Percentiles rank a stretch among this genome's conserved stretches.
Evolutionary conservation across 2,888 invertebrate genomes (phyloP).

Genomic region (Xestobium rufovillosum): DNA sequence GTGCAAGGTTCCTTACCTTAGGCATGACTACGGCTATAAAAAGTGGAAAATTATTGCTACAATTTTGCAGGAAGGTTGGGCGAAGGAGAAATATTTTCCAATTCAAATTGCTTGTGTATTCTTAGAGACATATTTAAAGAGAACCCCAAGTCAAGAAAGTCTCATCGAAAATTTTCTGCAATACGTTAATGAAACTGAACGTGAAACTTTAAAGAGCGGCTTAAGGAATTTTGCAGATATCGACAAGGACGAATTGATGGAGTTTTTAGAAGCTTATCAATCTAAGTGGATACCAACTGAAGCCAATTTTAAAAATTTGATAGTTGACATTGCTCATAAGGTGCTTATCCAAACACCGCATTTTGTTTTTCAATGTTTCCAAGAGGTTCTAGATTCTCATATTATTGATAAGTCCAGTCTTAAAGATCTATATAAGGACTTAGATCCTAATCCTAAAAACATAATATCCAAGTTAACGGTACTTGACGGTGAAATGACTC

Average conservation of each 20-base stretch:
- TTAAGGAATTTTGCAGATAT: neutral
- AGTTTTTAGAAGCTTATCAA: neutral
- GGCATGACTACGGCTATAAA: neutral
- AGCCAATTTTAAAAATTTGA: neutral
- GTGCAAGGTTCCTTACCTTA: neutral
- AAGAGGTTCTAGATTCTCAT: too few species aligned
- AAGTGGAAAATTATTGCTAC: neutral
- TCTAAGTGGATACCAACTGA: slow-evolving; percentile 1
- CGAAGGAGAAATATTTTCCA: slow-evolving; percentile 3
- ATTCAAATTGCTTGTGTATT: neutral
- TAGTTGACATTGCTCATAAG: slow-evolving; percentile 5
- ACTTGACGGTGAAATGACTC: too few species aligned
- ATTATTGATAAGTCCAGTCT: too few species aligned
- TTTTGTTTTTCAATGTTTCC: neutral
- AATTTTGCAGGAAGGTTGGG: neutral
- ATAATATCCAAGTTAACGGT: too few species aligned
- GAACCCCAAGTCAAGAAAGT: neutral
- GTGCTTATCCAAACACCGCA: neutral
- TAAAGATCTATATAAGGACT: too few species aligned
- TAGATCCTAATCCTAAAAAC: too few species aligned
- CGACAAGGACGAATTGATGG: neutral
- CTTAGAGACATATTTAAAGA: neutral
- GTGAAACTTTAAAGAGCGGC: neutral
- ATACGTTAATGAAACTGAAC: slow-evolving; percentile 1
- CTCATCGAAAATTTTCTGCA: too few species aligned